Evolutionary conservation across 1,140 invertebrate species (phyloP), one percentile per base, ranked within the genome.

Genomic region (Aleiodes sp.): DNA sequence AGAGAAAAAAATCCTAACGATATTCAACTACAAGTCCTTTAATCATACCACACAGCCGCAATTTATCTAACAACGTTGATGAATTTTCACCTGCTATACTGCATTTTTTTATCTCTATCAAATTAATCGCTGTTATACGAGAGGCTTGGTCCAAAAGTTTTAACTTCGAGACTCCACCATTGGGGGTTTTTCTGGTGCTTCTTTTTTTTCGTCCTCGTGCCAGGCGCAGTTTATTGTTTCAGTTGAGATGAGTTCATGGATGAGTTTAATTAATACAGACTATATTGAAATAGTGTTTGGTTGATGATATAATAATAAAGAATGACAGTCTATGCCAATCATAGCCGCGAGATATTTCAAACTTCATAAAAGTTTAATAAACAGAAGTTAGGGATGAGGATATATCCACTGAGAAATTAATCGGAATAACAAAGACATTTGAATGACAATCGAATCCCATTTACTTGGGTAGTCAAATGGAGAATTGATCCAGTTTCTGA

Each of bases 201-300:
- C n/a, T 52, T 21, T 52, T 52, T 52, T 52, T 43, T 43, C 39
- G 12, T 19, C 14, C n/a, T 2, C 3, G 26, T 24, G 46, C 46
- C 46, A 24, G 21, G 10, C 19, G 46, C 46, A 24, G 46, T 52
- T 52, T 52, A 52, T 52, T 52, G 46, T 52, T 52, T 52, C 46
- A 21, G 19, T 24, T 21, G 46, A 52, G 46, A 52, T 21, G 46
- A 52, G 46, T 24, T 24, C 16, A 24, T 16, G 26, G 46, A 52
- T 52, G 46, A 52, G 46, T 52, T 52, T 52, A 52, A 52, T 52
- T 52, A 52, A 52, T 52, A 52, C 46, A 4, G 46, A 52, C 19
- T 52, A 52, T 52, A 52, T 52, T 24, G 46, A 52, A 52, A 52
- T 16, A 52, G 46, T 52, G 46, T 52, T 52, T 52, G 10, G 46